Conservation (phyloP, 1,140 invertebrate genomes). For the Andricus grossulariae region DNA sequence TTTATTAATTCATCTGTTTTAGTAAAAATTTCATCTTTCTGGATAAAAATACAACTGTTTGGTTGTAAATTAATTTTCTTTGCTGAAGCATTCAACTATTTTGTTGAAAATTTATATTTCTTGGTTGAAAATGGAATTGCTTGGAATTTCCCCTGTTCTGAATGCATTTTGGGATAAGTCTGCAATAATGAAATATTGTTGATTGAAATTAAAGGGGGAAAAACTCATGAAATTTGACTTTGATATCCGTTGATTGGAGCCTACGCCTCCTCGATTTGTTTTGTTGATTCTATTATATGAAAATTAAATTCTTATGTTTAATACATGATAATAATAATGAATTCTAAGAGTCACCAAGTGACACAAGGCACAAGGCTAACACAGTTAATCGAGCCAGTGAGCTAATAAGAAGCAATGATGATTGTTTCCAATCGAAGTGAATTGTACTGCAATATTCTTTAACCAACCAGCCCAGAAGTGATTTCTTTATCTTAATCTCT, state of each 20-base stretch:
- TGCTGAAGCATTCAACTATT: too few species aligned
- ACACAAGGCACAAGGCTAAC: neutral
- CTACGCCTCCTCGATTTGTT: too few species aligned
- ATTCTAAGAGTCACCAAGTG: neutral
- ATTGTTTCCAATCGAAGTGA: slow-evolving; percentile 17
- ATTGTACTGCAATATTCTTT: neutral
- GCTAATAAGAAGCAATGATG: neutral
- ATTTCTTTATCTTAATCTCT: slow-evolving; percentile 7
- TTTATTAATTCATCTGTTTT: too few species aligned
- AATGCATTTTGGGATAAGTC: neutral
- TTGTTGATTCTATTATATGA: slow-evolving; percentile 19
- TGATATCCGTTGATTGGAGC: neutral
- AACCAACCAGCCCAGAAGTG: neutral
- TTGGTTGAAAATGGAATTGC: too few species aligned
- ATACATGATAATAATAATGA: slow-evolving; percentile 9
- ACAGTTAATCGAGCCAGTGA: neutral
- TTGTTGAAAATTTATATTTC: too few species aligned
- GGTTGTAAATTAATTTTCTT: too few species aligned
- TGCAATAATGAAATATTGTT: too few species aligned
- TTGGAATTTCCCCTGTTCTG: neutral
- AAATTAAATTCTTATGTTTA: slow-evolving; percentile 8
- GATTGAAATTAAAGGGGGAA: too few species aligned
- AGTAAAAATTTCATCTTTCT: too few species aligned
- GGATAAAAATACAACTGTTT: too few species aligned
- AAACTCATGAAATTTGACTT: neutral